A percentile compares a stretch with the other conserved stretches of the same genome.
These are phyloP conservation scores for Enteromius afrohamiltoni DNA, from an alignment of 2,797 vertebrate species.

Conservation along the genomic window DNA sequence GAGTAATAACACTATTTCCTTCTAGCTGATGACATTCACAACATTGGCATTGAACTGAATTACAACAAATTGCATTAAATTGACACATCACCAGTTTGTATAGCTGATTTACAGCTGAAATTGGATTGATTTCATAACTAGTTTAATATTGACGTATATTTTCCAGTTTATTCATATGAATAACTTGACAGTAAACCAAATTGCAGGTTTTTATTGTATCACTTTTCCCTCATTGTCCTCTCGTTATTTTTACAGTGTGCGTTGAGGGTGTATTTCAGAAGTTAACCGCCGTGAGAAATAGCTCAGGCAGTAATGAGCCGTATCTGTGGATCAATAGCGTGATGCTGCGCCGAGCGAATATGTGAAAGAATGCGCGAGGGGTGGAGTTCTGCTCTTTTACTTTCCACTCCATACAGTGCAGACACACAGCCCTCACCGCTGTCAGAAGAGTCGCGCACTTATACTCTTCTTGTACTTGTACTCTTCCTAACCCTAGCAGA, in stretches of 20 bases:
- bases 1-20: neutral
- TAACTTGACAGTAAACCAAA: neutral
- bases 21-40: neutral
- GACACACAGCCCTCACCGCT: slow-evolving; percentile 60
- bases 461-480: neutral
- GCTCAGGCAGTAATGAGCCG: slow-evolving; percentile 61
- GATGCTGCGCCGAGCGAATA: slow-evolving; percentile 63
- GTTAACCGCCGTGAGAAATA: slow-evolving; percentile 56
- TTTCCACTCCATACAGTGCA: slow-evolving; percentile 68
- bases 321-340: slow-evolving; percentile 64
- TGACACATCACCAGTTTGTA: neutral
- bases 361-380: slow-evolving; percentile 75
- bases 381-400: slow-evolving; percentile 77
- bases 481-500: neutral
- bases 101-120: neutral
- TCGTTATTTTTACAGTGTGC: neutral
- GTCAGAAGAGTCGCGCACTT: slow-evolving; percentile 1
- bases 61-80: neutral
- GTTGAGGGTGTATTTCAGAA: slow-evolving; percentile 13
- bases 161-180: neutral
- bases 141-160: neutral
- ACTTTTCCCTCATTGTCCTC: neutral
- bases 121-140: neutral
- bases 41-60: neutral
- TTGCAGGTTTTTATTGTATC: neutral